Base-by-base conservation (phyloP, 2,113 vertebrate genomes). In the Sorex araneus region DNA sequence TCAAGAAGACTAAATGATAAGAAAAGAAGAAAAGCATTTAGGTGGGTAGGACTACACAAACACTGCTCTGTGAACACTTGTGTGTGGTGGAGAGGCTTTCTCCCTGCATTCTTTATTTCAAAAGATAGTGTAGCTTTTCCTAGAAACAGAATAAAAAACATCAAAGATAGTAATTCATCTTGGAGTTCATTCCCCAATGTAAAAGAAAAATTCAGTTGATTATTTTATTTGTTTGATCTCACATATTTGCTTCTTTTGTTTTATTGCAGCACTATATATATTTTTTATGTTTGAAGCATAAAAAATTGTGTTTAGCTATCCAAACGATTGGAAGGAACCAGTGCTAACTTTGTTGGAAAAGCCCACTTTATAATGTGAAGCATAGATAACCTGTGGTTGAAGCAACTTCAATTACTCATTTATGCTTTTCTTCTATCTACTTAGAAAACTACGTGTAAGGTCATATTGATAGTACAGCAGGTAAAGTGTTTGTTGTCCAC, bases 211-310 rank as follows among this genome's bases (percentile, higher is more conserved):
- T 54, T 54, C 54, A 47, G 28, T 23, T 18, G 3, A 54, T 15
- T 1, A 34, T 60, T 82, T 79, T 80, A 15, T 84, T 4, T 7
- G 79, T 47, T 40, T 86, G 19, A 1, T 81, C 28, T 67, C 28
- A 28, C 25, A 30, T 67, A 15, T 12, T 70, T 69, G 2, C 80
- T 92, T n/a, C 19, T 67, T 83, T 76, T 70, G 21, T 47, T 78
- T 91, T 79, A 82, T 69, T 77, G 78, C 87, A 90, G 1, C n/a
- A 88, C 47, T 93, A 66, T n/a, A n/a, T n/a, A n/a, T n/a, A n/a
- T n/a, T n/a, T n/a, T n/a, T n/a, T n/a, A n/a, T n/a, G n/a, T n/a
- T n/a, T n/a, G 75, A 54, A 23, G 57, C 47, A 12, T 32, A 21
- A 43, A 87, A 69, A 75, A 40, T 40, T 40, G 28, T 80, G 70